Base-by-base conservation (phyloP, 2,113 vertebrate genomes). In the Hippocampus zosterae region DNA sequence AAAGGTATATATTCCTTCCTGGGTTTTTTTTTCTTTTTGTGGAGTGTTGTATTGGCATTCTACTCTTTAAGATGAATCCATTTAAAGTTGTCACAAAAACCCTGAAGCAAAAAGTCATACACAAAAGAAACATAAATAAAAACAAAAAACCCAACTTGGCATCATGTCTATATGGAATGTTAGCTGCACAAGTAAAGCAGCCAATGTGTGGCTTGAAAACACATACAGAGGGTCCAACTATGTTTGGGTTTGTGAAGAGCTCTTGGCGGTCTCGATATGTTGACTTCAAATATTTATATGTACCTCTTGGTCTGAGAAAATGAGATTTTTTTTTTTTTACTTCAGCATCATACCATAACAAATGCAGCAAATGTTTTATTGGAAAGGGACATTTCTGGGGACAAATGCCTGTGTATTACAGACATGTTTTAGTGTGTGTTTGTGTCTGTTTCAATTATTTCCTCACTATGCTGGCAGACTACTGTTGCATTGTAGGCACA, bases 401-500 rank as follows among this genome's bases (percentile, higher is more conserved):
- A 71, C 27, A 67, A 57, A 55, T 81, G 7, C 40, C 37, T 37
- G 48, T 72, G 57, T 57, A 61, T 52, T 29, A n/a, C 40, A 79
- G 41, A 62, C 56, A 12, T 37, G 67, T 48, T 40, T 44, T 12
- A 40, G 33, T 53, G 67, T 75, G 27, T 66, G 59, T 68, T 21
- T 69, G 70, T 73, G 76, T 81, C 70, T 67, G 25, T 84, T 84
- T 73, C 70, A 81, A 74, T 81, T 83, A 80, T 79, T 72, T 81
- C 71, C 57, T 62, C 65, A 44, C 42, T 40, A 5, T 73, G 71
- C 72, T 74, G 72, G 68, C 76, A 71, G 70, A 67, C 64, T 68
- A 69, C 62, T 61, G 27, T 72, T 75, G 70, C 70, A 84, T 85
- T 84, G 79, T 81, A 76, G 81, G 78, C 85, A 85, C 71, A 84